Conservation (phyloP, 64 coral and sea anemone species). For the Dendronephthya gigantea region DNA sequence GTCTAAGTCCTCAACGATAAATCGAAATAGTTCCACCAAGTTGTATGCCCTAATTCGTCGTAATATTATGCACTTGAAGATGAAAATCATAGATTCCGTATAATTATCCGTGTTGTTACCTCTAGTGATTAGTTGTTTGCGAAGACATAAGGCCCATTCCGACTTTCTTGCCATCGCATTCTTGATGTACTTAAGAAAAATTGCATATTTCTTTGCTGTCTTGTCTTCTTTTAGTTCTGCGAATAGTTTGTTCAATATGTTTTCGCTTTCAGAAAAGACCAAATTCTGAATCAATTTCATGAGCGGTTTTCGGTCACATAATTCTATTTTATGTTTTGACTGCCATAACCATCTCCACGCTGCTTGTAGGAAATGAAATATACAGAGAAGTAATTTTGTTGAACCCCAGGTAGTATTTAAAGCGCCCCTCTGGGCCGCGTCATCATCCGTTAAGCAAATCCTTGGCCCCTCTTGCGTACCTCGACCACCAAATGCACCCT, state of each 20-base stretch:
- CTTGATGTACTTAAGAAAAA: neutral
- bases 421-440: neutral
- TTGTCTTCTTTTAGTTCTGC: neutral
- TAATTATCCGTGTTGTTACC: slow-evolving; percentile 38
- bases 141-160: slow-evolving; percentile 31
- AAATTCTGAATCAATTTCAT: slow-evolving; percentile 27
- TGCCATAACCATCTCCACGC: too few species aligned
- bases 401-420: neutral
- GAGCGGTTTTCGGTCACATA: slow-evolving; percentile 16
- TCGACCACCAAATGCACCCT: slow-evolving; percentile 39
- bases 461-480: neutral
- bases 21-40: slow-evolving; percentile 22
- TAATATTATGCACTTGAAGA: slow-evolving; percentile 36
- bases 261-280: neutral
- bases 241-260: neutral
- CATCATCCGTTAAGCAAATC: slow-evolving; percentile 11
- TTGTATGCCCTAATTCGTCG: slow-evolving; percentile 37
- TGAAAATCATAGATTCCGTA: slow-evolving; percentile 43
- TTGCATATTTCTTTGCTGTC: neutral
- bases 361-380: slow-evolving; percentile 15
- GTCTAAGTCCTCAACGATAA: slow-evolving; percentile 29
- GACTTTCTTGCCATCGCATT: slow-evolving; percentile 4
- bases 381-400: neutral
- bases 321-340: slow-evolving; percentile 1
- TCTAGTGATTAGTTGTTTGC: slow-evolving; percentile 3